These are phyloP conservation scores for Linnaemya vulpina DNA, from an alignment of 2,888 invertebrate species.

Conservation along the genomic window DNA sequence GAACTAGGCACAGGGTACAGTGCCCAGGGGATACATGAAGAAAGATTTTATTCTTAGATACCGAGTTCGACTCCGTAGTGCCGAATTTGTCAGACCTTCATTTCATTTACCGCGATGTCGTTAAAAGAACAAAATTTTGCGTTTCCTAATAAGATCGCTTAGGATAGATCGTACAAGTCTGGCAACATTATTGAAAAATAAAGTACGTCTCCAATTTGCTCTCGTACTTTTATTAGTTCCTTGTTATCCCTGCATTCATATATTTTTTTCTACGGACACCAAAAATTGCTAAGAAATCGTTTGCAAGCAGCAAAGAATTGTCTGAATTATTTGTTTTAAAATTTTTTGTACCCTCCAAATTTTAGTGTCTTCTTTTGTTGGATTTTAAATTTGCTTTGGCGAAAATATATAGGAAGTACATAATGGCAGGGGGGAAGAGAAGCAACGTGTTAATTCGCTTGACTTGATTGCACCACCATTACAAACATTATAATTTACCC, in stretches of 20 bases:
- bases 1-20: too few relatives aligned
- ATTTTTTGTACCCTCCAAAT: constrained; percentile 45
- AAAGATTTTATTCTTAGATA: too few relatives aligned
- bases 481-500: constrained; percentile 41
- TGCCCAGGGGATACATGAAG: too few relatives aligned
- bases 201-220: neutral
- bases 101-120: too few relatives aligned
- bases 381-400: constrained; percentile 59
- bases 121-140: too few relatives aligned
- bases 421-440: constrained; percentile 2
- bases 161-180: neutral
- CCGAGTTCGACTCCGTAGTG: too few relatives aligned
- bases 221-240: constrained; percentile 41
- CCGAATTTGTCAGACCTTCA: too few relatives aligned
- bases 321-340: constrained; percentile 65
- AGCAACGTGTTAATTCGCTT: constrained; percentile 72
- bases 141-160: neutral
- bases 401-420: constrained; percentile 37
- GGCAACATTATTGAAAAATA: constrained; percentile 18
- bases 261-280: constrained; percentile 13
- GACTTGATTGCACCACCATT: constrained; percentile 64
- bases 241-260: constrained; percentile 9
- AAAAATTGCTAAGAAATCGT: constrained; percentile 64
- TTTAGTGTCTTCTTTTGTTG: constrained; percentile 63
- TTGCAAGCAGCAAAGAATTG: constrained; percentile 50